Evolutionary conservation across 2,113 vertebrate species (phyloP), one percentile per base, ranked within the genome.

Genomic region (Laticauda laticaudata): DNA sequence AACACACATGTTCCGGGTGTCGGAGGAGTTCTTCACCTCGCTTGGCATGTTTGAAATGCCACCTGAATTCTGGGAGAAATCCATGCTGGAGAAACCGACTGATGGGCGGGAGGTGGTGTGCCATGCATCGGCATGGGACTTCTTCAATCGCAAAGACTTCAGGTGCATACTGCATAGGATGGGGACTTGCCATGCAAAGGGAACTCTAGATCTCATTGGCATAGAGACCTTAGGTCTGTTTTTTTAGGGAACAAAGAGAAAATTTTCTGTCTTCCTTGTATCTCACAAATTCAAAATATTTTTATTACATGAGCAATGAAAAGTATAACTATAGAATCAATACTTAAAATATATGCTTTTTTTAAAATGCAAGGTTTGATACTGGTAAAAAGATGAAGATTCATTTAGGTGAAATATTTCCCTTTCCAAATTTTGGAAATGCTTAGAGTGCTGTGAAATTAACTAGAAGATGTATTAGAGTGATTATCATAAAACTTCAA

Each of bases 61-160:
- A 0, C 21, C 91, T 0, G 98, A 99, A 53, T 99, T 99, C 94
- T 99, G 99, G 99, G 1, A 97, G 0, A 91, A 96, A 61, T 99
- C 99, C 1, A 99, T 99, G 99, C 95, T 99, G 95, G 98, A 98
- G 95, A 99, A 99, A 75, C 99, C 99, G 0, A 75, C 43, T 0
- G 98, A 99, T 0, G 98, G 97, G 9, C 96, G 98, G 3, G 98
- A 99, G 87, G 99, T 99, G 92, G 99, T 99, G 93, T 99, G 99
- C 43, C 99, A 99, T 0, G 99, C 99, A 1, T 99, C 99, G 0
- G 99, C 99, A 92, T 99, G 99, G 99, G 99, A 99, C 96, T 99
- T 99, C 97, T 99, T 98, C 97, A 99, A 99, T 96, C 98, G 98
- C 94, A 99, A 98, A 91, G 99, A 99, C 96, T 99, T 99, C 98